phyloP scores from a whole-genome alignment of 2,888 invertebrate species.

The Trichopoda pennipes region DNA sequence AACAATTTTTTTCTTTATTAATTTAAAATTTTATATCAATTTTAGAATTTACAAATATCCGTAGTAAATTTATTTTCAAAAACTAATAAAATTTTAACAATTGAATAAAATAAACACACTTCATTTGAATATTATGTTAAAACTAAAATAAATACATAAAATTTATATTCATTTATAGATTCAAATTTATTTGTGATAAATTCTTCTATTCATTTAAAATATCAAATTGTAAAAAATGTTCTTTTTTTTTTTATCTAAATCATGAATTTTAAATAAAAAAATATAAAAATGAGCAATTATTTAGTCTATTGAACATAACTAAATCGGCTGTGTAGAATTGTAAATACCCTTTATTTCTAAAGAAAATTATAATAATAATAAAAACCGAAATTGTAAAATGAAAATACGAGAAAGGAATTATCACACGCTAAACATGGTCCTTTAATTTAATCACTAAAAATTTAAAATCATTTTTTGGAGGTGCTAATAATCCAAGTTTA shows the following conservation, averaged over 20 bases:
- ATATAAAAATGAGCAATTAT: too few relatives aligned
- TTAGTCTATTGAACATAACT: too few relatives aligned
- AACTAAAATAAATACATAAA: slow-evolving; percentile 32
- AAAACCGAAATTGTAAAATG: too few relatives aligned
- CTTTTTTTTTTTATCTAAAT: background rate
- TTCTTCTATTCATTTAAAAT: background rate
- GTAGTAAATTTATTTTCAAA: background rate
- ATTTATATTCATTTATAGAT: slow-evolving; percentile 36
- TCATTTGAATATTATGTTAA: slow-evolving; percentile 4
- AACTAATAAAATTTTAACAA: background rate
- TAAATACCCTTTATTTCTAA: background rate
- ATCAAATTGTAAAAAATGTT: background rate
- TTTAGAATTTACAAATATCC: background rate
- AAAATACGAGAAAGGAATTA: too few relatives aligned
- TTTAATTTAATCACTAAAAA: too few relatives aligned
- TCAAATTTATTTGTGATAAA: background rate
- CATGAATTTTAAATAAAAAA: too few relatives aligned
- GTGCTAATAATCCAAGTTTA: too few relatives aligned
- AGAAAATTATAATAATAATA: background rate
- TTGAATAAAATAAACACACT: slow-evolving; percentile 6
- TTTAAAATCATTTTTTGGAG: too few relatives aligned
- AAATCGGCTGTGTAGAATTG: background rate
- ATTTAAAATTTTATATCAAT: background rate
- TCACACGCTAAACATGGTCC: too few relatives aligned
- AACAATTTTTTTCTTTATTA: too few relatives aligned